Conservation (phyloP, 2,113 vertebrate species). For the Campylomormyrus numenius region DNA sequence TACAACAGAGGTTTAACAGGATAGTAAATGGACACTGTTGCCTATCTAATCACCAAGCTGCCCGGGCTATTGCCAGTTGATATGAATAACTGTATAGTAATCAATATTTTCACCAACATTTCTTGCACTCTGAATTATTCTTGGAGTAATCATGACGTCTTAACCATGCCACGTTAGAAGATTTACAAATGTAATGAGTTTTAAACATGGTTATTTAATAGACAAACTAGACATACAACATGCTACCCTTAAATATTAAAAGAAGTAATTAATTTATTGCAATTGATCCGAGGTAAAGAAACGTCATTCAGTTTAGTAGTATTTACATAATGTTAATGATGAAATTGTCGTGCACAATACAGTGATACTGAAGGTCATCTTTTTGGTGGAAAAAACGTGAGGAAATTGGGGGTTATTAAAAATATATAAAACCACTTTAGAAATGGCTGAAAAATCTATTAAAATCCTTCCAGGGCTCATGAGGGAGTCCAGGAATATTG, state of each 20-base stretch:
- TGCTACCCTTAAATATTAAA: background rate
- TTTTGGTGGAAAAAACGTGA: background rate
- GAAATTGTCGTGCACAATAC: background rate
- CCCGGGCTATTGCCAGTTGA: background rate
- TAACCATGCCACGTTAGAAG: background rate
- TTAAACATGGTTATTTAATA: background rate
- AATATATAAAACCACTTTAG: background rate
- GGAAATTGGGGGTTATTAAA: background rate
- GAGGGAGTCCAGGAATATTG: background rate
- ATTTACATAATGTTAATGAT: background rate
- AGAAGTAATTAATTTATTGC: background rate
- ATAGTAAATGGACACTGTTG: background rate
- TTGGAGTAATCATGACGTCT: background rate
- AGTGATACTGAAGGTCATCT: background rate
- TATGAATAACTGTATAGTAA: background rate
- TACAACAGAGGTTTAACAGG: background rate
- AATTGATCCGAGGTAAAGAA: background rate
- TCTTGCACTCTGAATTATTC: background rate
- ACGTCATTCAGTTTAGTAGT: background rate
- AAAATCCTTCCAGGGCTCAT: background rate
- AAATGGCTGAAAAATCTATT: background rate
- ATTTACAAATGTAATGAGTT: background rate
- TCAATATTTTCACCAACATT: background rate
- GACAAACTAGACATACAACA: background rate
- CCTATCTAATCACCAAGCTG: background rate